Evolutionary conservation across 1,140 invertebrate species (phyloP), one percentile per base, ranked within the genome.

Genomic region (Brachionus paranguensis): DNA sequence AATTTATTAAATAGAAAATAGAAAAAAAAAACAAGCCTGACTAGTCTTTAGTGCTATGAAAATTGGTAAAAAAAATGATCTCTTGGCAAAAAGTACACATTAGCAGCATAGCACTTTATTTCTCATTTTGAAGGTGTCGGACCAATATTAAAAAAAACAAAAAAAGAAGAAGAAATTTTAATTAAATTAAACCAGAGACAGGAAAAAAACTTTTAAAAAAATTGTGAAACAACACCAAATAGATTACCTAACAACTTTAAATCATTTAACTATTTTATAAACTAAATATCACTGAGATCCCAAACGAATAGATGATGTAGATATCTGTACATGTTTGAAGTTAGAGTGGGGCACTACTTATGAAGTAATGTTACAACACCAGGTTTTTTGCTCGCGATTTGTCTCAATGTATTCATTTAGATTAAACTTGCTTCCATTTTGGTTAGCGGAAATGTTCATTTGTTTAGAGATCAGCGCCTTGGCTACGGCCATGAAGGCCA

Each of bases 401-500:
- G 78, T 81, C 20, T 81, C 78, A 10, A 81, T 81, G n/a, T 64
- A 81, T 64, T 81, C 78, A 27, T 24, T 64, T n/a, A 81, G 78
- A 64, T 81, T 81, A 68, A 81, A 81, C 60, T 81, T 81, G 29
- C 78, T 81, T 29, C 78, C 78, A 47, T 64, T 64, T 20, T 81
- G 53, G 41, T 43, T 68, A 3, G 78, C 24, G 14, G 78, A 27
- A 17, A 64, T 14, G 17, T 64, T 81, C 37, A 81, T 43, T 68
- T 81, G 78, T 33, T 81, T 81, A 29, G 78, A 81, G 8, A 81
- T 81, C 41, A 81, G 47, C 10, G 78, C 78, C 90, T 88, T 90
- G n/a, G 91, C 91, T n/a, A 91, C 88, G 60, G 90, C 90, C 87
- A 89, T 90, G 85, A 91, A 91, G 41, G 91, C 90, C 53, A 91